These are phyloP conservation scores for Serilophus lunatus DNA, from an alignment of 2,113 vertebrate species.

Conservation along the genomic window DNA sequence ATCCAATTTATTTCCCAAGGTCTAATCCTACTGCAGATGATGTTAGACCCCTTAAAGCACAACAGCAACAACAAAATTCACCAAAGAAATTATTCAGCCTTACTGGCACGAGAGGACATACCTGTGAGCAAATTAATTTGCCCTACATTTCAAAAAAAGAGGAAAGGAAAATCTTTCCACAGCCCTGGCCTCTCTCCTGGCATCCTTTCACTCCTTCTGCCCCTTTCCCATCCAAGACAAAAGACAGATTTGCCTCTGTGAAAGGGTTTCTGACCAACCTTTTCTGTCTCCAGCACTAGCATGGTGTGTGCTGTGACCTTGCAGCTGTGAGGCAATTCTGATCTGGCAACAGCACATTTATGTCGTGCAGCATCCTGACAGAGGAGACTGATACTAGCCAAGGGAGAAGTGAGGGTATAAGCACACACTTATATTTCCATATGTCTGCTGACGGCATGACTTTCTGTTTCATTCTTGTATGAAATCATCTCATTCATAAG, in stretches of 20 bases:
- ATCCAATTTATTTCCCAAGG: neutral
- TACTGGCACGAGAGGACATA: neutral
- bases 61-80: neutral
- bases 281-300: neutral
- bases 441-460: neutral
- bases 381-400: neutral
- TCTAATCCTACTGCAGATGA: neutral
- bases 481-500: constrained; percentile 14
- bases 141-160: neutral
- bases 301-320: accelerated
- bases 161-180: neutral
- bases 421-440: neutral
- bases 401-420: neutral
- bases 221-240: neutral
- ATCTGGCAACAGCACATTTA: neutral
- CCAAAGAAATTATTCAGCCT: neutral
- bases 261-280: neutral
- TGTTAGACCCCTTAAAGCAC: neutral
- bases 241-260: neutral
- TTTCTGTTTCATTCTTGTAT: neutral
- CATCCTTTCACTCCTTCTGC: neutral
- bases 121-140: neutral
- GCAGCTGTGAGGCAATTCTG: neutral
- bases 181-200: neutral
- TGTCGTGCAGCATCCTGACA: neutral